Evolutionary conservation across 1,140 invertebrate species (phyloP), one percentile per base, ranked within the genome.

Genomic region (Neuroterus valhalla): DNA sequence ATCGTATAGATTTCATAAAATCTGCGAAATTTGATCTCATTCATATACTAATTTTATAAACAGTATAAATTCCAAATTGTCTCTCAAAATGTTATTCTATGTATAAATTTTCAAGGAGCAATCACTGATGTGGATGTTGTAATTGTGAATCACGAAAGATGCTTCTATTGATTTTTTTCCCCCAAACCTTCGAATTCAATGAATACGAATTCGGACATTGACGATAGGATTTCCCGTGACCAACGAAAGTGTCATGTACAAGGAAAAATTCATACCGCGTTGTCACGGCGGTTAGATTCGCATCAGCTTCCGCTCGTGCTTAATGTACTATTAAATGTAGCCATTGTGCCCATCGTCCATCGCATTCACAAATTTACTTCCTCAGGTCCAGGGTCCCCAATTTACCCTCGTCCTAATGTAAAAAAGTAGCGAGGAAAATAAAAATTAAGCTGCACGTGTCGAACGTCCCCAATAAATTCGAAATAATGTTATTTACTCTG

Each of bases 281-380:
- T 14, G 68, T 76, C 69, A 38, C 17, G 69, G 69, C 67, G 21
- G 43, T 68, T 62, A 21, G 45, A 67, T 45, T 73, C 45, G 70
- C 66, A 76, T 71, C 55, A 38, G 75, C 76, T 78, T 72, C 72
- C 74, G 76, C 76, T 78, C 74, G 74, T 79, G 80, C 43, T 78
- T 78, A 81, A 81, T 81, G 78, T 81, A 81, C 76, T 79, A 79
- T 81, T 76, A 81, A 81, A 81, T 81, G 80, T 72, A 78, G 48
- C 68, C 76, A 81, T 81, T 81, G 78, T 81, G 70, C 72, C 66
- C 72, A 45, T 26, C 77, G 74, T 73, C 45, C 74, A 70, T 50
- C 50, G 77, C 72, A 75, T 66, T 72, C 72, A 71, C 62, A 77
- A 74, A 77, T 79, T 75, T 72, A 76, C 76, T 79, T 79, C 72